Evolutionary conservation across 1,140 invertebrate species (phyloP).

Genomic region (Rhyzopertha dominica): DNA sequence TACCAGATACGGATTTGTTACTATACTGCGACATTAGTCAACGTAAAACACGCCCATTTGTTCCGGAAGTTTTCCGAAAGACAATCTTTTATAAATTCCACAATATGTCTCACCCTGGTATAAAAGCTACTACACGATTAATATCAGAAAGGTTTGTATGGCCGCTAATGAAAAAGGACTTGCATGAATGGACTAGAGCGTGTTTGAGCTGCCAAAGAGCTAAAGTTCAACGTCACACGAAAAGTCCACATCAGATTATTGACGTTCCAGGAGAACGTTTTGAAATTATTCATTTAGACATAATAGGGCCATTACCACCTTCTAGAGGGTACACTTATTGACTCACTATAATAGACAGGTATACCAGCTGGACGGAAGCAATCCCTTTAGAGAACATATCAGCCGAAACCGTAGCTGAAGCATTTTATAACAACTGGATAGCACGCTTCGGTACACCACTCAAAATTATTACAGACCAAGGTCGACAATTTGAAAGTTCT

Average conservation of each 20-base stretch:
- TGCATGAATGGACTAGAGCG: constrained; percentile 12
- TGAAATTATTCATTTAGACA: constrained; percentile 48
- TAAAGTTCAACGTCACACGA: constrained; percentile 20
- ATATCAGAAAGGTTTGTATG: constrained; percentile 31
- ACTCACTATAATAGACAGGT: constrained; percentile 47
- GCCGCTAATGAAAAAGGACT: constrained; percentile 20
- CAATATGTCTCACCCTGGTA: constrained; percentile 38
- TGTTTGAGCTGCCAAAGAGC: constrained; percentile 24
- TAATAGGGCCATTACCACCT: constrained; percentile 47
- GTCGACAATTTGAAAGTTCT: constrained; percentile 40
- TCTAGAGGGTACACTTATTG: constrained; percentile 38
- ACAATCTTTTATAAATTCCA: constrained; percentile 36
- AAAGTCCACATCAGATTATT: constrained; percentile 8
- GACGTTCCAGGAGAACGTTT: constrained; percentile 13
- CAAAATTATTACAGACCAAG: constrained; percentile 44
- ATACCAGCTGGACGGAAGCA: constrained; percentile 47
- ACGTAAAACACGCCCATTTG: constrained; percentile 21
- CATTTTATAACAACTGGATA: constrained; percentile 37
- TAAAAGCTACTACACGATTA: constrained; percentile 32
- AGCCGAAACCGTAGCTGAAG: constrained; percentile 33
- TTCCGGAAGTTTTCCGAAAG: constrained; percentile 23
- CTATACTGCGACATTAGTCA: constrained; percentile 30
- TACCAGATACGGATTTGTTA: too few relatives aligned
- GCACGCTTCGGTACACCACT: constrained; percentile 40
- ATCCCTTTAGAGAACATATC: constrained; percentile 39